Base-by-base conservation (phyloP, 2,888 invertebrate genomes). In the Meloe dianella region DNA sequence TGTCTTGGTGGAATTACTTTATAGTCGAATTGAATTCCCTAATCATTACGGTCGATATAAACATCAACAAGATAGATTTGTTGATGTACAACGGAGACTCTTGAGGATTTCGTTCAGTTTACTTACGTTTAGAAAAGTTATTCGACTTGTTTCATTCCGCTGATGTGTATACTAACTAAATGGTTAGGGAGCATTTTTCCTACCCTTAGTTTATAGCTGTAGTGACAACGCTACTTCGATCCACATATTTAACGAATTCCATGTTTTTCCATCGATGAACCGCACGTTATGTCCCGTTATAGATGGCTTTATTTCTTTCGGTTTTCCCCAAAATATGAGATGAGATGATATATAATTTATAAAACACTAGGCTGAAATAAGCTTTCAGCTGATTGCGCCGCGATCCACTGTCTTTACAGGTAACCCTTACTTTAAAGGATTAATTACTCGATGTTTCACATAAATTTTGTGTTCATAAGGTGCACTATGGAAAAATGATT, bases 91-190 rank as follows among this genome's bases (percentile, higher is more conserved):
- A 35, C 35, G 20, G 12, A 10, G 14, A 32, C 58, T 32, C 58
- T 22, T 22, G 58, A 58, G 58, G 32, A 30, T 30, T 58, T 35
- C 30, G 58, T 35, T 47, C 58, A 22, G 7, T 60, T 58, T 66
- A 66, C 62, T 63, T 68, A 63, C 68, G 62, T 57, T 63, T 57
- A 65, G 62, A 63, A 65, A 69, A 71, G 66, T 71, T 69, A 69
- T 71, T 71, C 64, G 71, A 66, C 69, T 63, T 65, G 66, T 70
- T 66, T 65, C 47, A 20, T 20, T n/a, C 17, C 6, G 27, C 17
- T 41, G 4, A 17, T 41, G 38, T 35, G 2, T 10, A 14, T 14
- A 63, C 64, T 70, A 71, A 71, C 71, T 70, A 71, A 70, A 69
- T 71, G 66, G 58, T 54, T 64, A 20, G 20, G 61, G 66, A 61